phyloP scores from a whole-genome alignment of 1,140 invertebrate species.

The Gonioctena quinquepunctata region DNA sequence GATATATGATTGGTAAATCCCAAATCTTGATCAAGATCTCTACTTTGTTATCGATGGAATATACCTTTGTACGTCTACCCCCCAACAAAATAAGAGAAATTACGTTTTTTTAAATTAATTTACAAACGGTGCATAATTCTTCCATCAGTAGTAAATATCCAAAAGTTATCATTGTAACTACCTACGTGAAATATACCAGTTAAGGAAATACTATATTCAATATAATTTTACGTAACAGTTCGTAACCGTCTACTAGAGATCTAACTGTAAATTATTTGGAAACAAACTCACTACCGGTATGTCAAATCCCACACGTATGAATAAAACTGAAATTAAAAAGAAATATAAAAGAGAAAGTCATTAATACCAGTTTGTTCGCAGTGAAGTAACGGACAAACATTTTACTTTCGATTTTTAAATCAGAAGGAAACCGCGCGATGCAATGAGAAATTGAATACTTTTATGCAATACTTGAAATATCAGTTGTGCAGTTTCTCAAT shows the following conservation, averaged over 20 bases:
- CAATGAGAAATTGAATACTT: conserved; percentile 1
- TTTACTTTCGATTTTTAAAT: conserved; percentile 21
- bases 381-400: conserved; percentile 19
- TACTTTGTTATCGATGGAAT: too few relatives aligned
- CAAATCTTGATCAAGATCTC: too few relatives aligned
- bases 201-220: too few relatives aligned
- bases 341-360: conserved; percentile 14
- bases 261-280: neutral
- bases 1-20: too few relatives aligned
- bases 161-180: too few relatives aligned
- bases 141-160: too few relatives aligned
- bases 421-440: conserved; percentile 5
- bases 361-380: conserved; percentile 8
- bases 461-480: conserved; percentile 2
- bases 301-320: neutral
- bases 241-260: neutral
- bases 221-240: neutral
- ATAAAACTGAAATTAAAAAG: conserved; percentile 5
- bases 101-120: too few relatives aligned
- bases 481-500: neutral
- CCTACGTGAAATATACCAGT: too few relatives aligned
- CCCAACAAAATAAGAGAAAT: too few relatives aligned
- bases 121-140: too few relatives aligned
- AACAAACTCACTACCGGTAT: neutral
- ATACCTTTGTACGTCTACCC: too few relatives aligned